Conservation (phyloP, 2,113 vertebrate species). For the Brachionichthys hirsutus region DNA sequence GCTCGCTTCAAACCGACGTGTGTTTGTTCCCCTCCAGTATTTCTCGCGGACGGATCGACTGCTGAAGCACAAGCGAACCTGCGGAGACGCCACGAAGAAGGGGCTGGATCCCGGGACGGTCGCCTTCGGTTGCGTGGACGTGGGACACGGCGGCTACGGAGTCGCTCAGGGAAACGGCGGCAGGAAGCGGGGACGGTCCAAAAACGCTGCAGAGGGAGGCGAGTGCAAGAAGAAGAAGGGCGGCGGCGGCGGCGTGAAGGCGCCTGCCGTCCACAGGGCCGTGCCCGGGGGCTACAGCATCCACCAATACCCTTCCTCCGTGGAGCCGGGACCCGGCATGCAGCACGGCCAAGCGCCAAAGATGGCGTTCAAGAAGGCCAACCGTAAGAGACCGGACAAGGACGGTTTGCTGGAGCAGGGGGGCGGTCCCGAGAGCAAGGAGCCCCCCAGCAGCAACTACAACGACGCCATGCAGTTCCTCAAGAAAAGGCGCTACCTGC, state of each 20-base stretch:
- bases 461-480: slow-evolving; percentile 99
- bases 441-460: slow-evolving; percentile 88
- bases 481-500: slow-evolving; percentile 96
- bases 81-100: slow-evolving; percentile 92
- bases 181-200: slow-evolving; percentile 91
- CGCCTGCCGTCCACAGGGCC: slow-evolving; percentile 61
- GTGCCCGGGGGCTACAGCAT: slow-evolving; percentile 77
- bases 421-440: slow-evolving; percentile 76
- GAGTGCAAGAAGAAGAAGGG: slow-evolving; percentile 87
- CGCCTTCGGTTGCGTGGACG: slow-evolving; percentile 81
- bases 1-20: too few species aligned
- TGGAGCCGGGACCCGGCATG: slow-evolving; percentile 82
- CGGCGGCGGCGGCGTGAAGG: slow-evolving; percentile 38
- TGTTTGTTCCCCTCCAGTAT: slow-evolving; percentile 77
- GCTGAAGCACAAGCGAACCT: slow-evolving; percentile 98
- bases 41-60: slow-evolving; percentile 98
- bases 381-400: slow-evolving; percentile 84
- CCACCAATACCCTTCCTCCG: slow-evolving; percentile 86
- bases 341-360: slow-evolving; percentile 88
- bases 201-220: slow-evolving; percentile 83
- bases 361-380: slow-evolving; percentile 91
- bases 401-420: slow-evolving; percentile 77
- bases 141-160: slow-evolving; percentile 84
- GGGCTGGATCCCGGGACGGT: slow-evolving; percentile 86
- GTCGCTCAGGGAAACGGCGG: slow-evolving; percentile 90